Conservation (phyloP, 92 coral and sea anemone species). For the Parazoanthus darwini region DNA sequence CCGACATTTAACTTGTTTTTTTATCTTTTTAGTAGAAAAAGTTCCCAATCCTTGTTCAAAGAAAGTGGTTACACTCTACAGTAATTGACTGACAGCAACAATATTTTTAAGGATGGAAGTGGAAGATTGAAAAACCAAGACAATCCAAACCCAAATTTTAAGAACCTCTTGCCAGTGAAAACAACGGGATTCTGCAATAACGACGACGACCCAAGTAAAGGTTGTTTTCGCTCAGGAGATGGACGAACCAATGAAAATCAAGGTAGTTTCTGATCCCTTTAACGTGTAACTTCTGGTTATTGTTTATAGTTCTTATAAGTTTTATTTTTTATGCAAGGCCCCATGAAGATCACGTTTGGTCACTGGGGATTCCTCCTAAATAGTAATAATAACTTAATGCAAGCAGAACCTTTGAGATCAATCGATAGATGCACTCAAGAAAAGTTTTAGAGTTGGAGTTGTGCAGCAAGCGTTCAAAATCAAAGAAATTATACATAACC, state of each 20-base stretch:
- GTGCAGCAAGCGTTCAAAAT: too few species aligned
- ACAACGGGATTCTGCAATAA: slow-evolving; percentile 25
- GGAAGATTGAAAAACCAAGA: slow-evolving; percentile 17
- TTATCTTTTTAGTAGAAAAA: too few species aligned
- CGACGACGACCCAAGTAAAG: slow-evolving; percentile 27
- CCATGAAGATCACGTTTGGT: too few species aligned
- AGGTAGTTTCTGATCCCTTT: slow-evolving; percentile 21
- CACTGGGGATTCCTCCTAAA: too few species aligned
- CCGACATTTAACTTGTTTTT: too few species aligned
- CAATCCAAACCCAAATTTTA: slow-evolving; percentile 20
- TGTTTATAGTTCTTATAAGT: background rate
- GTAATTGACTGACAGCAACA: background rate
- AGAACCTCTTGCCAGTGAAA: background rate
- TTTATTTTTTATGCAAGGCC: background rate
- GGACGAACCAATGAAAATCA: slow-evolving; percentile 63
- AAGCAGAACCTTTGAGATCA: too few species aligned
- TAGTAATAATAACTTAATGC: too few species aligned
- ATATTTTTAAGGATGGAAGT: slow-evolving; percentile 24
- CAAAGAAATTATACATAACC: too few species aligned
- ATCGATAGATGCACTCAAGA: too few species aligned
- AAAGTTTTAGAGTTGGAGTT: too few species aligned
- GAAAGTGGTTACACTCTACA: background rate
- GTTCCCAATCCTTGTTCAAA: background rate
- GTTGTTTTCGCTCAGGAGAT: slow-evolving; percentile 69
- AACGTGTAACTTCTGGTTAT: background rate